Evolutionary conservation across 2,113 vertebrate species (phyloP).

Genomic region (Phalacrocorax brasilianus): DNA sequence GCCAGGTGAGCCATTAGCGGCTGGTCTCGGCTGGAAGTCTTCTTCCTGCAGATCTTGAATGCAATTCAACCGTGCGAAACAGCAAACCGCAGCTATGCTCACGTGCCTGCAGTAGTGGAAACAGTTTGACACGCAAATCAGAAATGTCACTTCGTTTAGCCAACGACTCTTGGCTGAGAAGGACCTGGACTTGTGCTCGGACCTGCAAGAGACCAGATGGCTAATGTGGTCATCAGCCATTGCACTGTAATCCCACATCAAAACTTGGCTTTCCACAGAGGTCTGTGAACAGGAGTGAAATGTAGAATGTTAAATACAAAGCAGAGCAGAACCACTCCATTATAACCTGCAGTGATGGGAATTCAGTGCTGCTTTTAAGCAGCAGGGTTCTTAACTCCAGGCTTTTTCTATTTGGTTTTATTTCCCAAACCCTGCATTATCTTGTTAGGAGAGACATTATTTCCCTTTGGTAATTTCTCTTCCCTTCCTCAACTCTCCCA

Average conservation of each 20-base stretch:
- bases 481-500: not conserved
- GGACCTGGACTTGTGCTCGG: conserved; percentile 10
- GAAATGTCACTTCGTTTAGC: not conserved
- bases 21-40: not conserved
- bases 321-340: conserved; percentile 60
- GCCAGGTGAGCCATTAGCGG: not conserved
- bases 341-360: conserved; percentile 55
- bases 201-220: conserved; percentile 56
- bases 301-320: conserved; percentile 60
- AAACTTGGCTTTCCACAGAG: conserved; percentile 21
- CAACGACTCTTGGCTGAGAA: conserved; percentile 26
- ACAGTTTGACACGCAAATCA: not conserved
- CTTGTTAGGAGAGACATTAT: conserved; percentile 61
- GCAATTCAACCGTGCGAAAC: not conserved
- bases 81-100: not conserved
- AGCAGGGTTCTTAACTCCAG: conserved; percentile 60
- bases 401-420: conserved; percentile 61
- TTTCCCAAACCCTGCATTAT: conserved; percentile 60
- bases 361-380: conserved; percentile 65
- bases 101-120: not conserved
- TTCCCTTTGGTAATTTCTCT: conserved; percentile 44
- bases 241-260: conserved; percentile 1
- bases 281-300: conserved; percentile 36
- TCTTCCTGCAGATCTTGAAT: not conserved
- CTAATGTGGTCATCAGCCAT: conserved; percentile 52